Base-by-base conservation (phyloP, 2,888 invertebrate genomes). In the Anticlea derivata region DNA sequence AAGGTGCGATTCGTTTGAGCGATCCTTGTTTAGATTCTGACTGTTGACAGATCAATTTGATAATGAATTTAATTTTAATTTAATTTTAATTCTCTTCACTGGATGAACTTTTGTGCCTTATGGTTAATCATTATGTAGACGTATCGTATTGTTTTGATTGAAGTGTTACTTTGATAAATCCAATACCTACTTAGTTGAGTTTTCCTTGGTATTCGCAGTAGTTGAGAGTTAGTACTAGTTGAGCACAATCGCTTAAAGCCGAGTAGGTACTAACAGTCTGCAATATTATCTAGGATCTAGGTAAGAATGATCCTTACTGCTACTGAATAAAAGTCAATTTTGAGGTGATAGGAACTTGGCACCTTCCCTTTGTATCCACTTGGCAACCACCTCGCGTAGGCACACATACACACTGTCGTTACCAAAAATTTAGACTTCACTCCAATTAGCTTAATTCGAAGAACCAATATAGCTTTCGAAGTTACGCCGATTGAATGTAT, bases 41-140 rank as follows among this genome's bases (percentile, higher is more conserved):
- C 35, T 27, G 40, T 45, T 41, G 50, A 44, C 31, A 35, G 50
- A 46, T 45, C 29, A 50, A 50, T 44, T 40, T 27, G 40, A 29
- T 41, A 35, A 34, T 27, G 40, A 39, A 17, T 39, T 27, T 27
- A 2, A 13, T 6, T 41, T 49, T 11, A 23, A 29, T 24, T 13
- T 37, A 30, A 24, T 24, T 38, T 47, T 47, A 39, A 39, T 39
- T 30, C 13, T 27, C 20, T 33, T 20, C 39, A 31, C 34, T 43
- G 20, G 3, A 26, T 11, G 13, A 1, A n/a, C n/a, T n/a, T n/a
- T 27, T 13, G 7, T 38, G 13, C 24, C 13, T 26, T 12, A 26
- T n/a, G 13, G 35, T n/a, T 38, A 8, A 38, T 38, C 23, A 6
- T 24, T 37, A n/a, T n/a, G n/a, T n/a, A n/a, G n/a, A n/a, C n/a